Percentiles rank a stretch among this genome's conserved stretches.
Evolutionary conservation across 2,797 vertebrate species (phyloP).

Genomic region (Tiaroga cobitis): DNA sequence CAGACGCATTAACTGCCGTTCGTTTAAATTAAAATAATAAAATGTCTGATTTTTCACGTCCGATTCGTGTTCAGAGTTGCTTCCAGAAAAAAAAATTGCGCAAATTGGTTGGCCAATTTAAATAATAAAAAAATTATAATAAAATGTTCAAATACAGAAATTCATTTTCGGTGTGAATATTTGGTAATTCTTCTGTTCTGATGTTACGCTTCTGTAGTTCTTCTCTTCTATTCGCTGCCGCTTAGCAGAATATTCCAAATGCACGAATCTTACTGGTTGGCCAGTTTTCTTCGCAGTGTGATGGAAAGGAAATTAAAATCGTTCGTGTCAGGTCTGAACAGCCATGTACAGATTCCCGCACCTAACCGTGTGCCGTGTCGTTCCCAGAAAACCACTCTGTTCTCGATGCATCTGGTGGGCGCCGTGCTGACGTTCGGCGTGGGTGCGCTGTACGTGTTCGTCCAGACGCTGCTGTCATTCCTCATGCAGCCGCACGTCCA

Average conservation of each 20-base stretch:
- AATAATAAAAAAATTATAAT: too few species aligned
- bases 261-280: background rate
- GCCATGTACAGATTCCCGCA: background rate
- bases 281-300: too few species aligned
- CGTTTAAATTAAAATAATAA: background rate
- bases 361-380: background rate
- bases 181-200: too few species aligned
- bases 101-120: too few species aligned
- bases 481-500: constrained; percentile 90
- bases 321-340: background rate
- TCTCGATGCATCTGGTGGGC: constrained; percentile 84
- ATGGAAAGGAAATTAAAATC: background rate
- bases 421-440: constrained; percentile 86
- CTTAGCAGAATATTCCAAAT: background rate
- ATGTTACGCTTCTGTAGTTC: too few species aligned
- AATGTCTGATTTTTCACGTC: too few species aligned
- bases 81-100: too few species aligned
- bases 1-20: background rate
- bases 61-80: too few species aligned
- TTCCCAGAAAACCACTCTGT: constrained; percentile 84
- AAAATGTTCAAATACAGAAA: too few species aligned
- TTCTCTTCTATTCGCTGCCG: too few species aligned
- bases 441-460: constrained; percentile 87
- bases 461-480: constrained; percentile 84
- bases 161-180: too few species aligned